Evolutionary conservation across 1,140 invertebrate genomes (phyloP), one percentile per base, ranked within the genome.

Genomic region (Brachionus koreanus): DNA sequence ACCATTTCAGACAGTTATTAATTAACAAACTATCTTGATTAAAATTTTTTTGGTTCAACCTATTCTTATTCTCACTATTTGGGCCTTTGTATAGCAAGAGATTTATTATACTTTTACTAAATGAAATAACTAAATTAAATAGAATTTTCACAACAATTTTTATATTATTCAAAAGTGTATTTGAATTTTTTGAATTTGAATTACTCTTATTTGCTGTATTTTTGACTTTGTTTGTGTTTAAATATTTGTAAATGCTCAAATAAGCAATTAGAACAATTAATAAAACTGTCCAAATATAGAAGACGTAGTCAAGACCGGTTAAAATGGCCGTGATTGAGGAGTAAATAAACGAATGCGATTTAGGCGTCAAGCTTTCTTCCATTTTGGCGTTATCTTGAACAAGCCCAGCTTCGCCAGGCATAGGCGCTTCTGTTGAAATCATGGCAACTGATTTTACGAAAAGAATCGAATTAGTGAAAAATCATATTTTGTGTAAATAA

Each of bases 1-100:
- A 74, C 69, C 69, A 74, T 74, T 74, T 74, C 25, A 74, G 25
- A 10, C 69, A 74, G 43, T 74, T 74, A 25, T 74, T 74, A 13
- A 74, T 57, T 57, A 46, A 49, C 43, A 74, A 19, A 13, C 5
- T 29, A 46, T 74, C 69, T 46, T 74, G 69, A 29, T 25, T 69
- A 37, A 39, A 69, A 19, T 39, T 39, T 35, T 19, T 19, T 3
- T 19, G n/a, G 29, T 35, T 35, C 9, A 35, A 37, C 10, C 39
- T 37, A 69, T 13, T 9, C 10, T 10, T 69, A 5, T 37, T 33
- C 33, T 39, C 35, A 69, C 19, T 69, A 16, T 69, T 39, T 16
- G 29, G 13, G 19, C 35, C 37, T 16, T 69, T 37, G 19, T 69
- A 42, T 39, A 69, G 33, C 37, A 69, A 69, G 65, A 69, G 16